Percentiles rank a stretch among this genome's conserved stretches.
phyloP scores from a whole-genome alignment of 2,888 invertebrate genomes.

The Zonitis immaculata region DNA sequence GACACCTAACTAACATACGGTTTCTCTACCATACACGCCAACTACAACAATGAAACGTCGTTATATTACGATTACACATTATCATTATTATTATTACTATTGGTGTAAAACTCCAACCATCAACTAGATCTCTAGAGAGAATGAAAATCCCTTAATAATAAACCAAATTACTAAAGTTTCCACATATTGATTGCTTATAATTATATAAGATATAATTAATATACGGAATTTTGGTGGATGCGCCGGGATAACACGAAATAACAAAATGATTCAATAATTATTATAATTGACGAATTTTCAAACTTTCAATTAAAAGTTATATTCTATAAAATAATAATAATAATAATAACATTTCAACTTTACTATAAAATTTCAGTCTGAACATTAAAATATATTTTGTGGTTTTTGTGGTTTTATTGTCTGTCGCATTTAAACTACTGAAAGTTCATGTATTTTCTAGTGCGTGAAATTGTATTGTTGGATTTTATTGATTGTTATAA shows the following conservation, averaged over 20 bases:
- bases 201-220: neutral
- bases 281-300: no score
- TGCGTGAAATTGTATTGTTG: conserved; percentile 38
- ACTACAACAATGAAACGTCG: conserved; percentile 22
- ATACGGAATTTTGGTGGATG: neutral
- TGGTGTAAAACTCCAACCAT: conserved; percentile 16
- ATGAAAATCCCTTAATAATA: neutral
- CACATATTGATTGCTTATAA: neutral
- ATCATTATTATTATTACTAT: conserved; percentile 5
- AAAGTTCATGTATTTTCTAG: conserved; percentile 31
- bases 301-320: no score
- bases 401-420: conserved; percentile 13
- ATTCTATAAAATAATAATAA: no score
- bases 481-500: conserved; percentile 28
- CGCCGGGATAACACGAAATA: neutral
- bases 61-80: conserved; percentile 11
- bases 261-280: no score
- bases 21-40: conserved; percentile 7
- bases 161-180: neutral
- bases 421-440: conserved; percentile 27
- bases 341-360: no score
- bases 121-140: conserved; percentile 9
- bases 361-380: neutral
- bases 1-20: conserved; percentile 24
- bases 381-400: conserved; percentile 15